These are phyloP conservation scores for Piscicola geometra DNA, from an alignment of 2,888 invertebrate genomes.

Conservation along the genomic window DNA sequence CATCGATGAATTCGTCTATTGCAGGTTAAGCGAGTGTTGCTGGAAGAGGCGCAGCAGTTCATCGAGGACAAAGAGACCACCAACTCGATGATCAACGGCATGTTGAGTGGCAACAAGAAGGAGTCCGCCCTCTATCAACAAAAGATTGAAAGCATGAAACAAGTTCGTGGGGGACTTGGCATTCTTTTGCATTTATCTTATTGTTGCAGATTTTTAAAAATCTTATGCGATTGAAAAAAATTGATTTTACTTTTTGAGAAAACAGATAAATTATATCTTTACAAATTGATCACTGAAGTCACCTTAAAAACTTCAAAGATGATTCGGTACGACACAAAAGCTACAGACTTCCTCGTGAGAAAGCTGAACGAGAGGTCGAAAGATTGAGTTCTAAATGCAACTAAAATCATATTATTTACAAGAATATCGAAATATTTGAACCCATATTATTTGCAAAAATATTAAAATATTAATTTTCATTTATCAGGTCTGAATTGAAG, in stretches of 20 bases:
- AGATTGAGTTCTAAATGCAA: too few relatives aligned
- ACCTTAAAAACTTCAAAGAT: slow-evolving; percentile 24
- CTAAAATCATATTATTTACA: too few relatives aligned
- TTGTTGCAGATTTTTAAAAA: not conserved
- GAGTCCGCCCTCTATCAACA: slow-evolving; percentile 25
- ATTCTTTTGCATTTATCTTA: not conserved
- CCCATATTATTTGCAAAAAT: too few relatives aligned
- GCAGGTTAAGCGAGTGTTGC: not conserved
- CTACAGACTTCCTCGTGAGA: slow-evolving; percentile 20
- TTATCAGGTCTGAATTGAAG: slow-evolving; percentile 22
- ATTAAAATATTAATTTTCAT: too few relatives aligned
- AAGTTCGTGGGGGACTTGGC: not conserved
- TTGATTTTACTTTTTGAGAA: not conserved
- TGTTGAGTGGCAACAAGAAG: slow-evolving; percentile 29
- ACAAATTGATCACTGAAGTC: too few relatives aligned
- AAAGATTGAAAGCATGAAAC: slow-evolving; percentile 32
- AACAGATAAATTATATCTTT: not conserved
- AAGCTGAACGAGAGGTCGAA: slow-evolving; percentile 23
- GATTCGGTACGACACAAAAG: slow-evolving; percentile 31
- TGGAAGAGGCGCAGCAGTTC: slow-evolving; percentile 26
- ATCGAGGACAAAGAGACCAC: slow-evolving; percentile 32
- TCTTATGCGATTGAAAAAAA: not conserved
- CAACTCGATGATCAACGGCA: slow-evolving; percentile 27
- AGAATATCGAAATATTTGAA: too few relatives aligned
- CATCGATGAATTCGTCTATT: too few relatives aligned